phyloP scores from a whole-genome alignment of 2,797 vertebrate species.

The Pseudochirops cupreus region DNA sequence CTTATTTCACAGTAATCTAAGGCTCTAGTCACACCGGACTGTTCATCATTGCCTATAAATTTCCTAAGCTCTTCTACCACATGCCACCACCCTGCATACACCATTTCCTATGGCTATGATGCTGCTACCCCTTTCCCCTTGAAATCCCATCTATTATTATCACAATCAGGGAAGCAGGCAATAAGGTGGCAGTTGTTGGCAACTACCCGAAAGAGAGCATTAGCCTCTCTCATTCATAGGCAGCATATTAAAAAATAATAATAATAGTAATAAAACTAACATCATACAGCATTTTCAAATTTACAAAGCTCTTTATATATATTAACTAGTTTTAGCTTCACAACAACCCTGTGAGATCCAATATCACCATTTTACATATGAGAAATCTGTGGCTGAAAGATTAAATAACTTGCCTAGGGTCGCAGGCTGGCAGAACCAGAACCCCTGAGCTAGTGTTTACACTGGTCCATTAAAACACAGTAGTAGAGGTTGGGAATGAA shows the following conservation, averaged over 20 bases:
- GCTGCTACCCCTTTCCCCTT: not conserved
- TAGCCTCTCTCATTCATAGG: not conserved
- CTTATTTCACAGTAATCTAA: not conserved
- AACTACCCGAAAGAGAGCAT: not conserved
- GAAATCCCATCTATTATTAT: not conserved
- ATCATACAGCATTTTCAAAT: not conserved
- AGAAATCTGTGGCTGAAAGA: not conserved
- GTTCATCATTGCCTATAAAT: not conserved
- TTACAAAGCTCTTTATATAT: not conserved
- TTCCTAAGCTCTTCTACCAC: not conserved
- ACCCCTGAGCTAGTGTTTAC: not conserved
- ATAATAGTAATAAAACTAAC: not conserved
- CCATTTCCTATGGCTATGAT: not conserved
- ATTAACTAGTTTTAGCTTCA: not conserved
- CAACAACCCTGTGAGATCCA: not conserved
- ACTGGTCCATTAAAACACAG: not conserved
- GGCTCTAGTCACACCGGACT: not conserved
- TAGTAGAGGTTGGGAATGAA: not conserved
- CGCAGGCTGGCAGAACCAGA: not conserved
- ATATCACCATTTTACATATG: not conserved
- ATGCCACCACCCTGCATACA: not conserved
- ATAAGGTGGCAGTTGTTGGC: not conserved
- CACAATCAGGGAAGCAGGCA: not conserved
- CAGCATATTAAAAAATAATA: not conserved
- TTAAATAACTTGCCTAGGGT: not conserved